Percentiles rank a stretch among this genome's conserved stretches.
phyloP scores from a whole-genome alignment of 2,113 vertebrate genomes.

The Gadus macrocephalus region DNA sequence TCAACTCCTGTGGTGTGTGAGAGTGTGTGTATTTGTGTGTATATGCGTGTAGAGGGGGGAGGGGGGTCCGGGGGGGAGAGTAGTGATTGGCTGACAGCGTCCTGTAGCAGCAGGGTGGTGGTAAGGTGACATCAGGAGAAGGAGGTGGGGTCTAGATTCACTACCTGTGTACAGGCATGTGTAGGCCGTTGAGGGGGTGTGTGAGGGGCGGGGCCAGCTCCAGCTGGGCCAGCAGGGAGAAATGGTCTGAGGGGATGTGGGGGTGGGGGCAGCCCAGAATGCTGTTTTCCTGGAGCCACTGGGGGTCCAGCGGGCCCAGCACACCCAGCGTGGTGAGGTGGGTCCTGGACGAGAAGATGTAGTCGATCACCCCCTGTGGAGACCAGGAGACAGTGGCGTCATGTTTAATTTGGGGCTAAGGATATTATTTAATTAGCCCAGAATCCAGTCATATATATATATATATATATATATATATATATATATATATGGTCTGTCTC shows the following conservation, averaged over 20 bases:
- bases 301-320: conserved; percentile 93
- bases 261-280: conserved; percentile 99
- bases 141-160: conserved; percentile 67
- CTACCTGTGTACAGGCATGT: conserved; percentile 93
- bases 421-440: not conserved
- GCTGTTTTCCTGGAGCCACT: conserved; percentile 96
- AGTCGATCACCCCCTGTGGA: conserved; percentile 94
- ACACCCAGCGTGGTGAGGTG: conserved; percentile 95
- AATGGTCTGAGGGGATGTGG: conserved; percentile 99
- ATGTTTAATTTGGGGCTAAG: not conserved
- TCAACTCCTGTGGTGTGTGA: no score
- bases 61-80: no score
- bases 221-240: conserved; percentile 97
- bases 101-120: no score
- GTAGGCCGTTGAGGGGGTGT: conserved; percentile 86
- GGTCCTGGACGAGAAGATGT: conserved; percentile 99
- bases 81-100: no score
- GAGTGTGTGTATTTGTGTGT: no score
- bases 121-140: conserved; percentile 1
- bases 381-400: conserved; percentile 3
- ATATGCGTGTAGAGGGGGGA: no score
- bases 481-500: no score
- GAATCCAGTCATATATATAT: no score
- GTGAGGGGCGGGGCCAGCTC: conserved; percentile 86
- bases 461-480: no score